A percentile compares a stretch with the other conserved stretches of the same genome.
Conservation (phyloP, 2,888 invertebrate genomes). For the Ariolimax columbianus region DNA sequence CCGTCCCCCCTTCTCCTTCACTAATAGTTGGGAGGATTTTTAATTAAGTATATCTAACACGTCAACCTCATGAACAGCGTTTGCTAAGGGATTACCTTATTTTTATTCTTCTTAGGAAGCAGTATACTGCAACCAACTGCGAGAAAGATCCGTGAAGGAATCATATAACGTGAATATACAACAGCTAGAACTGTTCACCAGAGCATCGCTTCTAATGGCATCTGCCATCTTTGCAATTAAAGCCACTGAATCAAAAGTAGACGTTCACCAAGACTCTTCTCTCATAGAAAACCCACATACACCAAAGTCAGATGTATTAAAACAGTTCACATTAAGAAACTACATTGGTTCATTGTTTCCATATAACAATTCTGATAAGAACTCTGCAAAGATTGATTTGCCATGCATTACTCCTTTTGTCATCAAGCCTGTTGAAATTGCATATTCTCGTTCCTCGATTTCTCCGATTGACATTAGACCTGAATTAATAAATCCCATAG, state of each 20-base stretch:
- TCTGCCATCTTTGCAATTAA: background rate
- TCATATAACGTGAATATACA: background rate
- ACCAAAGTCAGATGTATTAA: background rate
- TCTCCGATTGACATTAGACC: no score
- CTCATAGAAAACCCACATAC: background rate
- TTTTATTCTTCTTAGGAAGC: conserved; percentile 7
- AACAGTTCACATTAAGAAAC: background rate
- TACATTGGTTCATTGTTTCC: background rate
- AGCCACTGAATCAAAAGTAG: background rate
- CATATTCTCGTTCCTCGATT: no score
- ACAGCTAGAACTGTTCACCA: background rate
- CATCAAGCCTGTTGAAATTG: no score
- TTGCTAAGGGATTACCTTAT: no score
- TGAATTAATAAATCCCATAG: no score
- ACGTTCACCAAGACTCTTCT: background rate
- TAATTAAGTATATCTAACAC: no score
- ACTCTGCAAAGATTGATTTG: background rate
- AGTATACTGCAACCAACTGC: background rate
- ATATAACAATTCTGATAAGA: background rate
- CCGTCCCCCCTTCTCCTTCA: no score
- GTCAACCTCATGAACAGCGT: no score
- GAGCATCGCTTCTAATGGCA: conserved; percentile 9
- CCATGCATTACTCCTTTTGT: no score
- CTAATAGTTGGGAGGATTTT: no score
- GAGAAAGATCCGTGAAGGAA: background rate